Evolutionary conservation across 1,140 invertebrate genomes (phyloP).

Genomic region (Hormaphis cornu): DNA sequence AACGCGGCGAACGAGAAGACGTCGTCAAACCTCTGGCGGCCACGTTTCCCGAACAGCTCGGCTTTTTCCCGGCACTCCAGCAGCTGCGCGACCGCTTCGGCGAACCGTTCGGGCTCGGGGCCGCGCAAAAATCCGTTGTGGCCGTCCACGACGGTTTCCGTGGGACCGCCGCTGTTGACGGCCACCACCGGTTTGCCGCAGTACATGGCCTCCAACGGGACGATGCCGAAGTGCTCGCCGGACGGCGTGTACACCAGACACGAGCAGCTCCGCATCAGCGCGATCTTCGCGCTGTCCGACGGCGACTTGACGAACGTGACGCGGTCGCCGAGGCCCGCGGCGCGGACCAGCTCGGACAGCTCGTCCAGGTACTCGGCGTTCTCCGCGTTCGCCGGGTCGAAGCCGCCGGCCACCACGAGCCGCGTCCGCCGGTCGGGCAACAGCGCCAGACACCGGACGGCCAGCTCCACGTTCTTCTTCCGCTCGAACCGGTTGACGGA

Average conservation of each 20-base stretch:
- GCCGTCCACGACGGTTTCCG: slow-evolving; percentile 81
- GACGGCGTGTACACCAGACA: slow-evolving; percentile 89
- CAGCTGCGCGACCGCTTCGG: slow-evolving; percentile 59
- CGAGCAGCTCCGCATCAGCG: slow-evolving; percentile 62
- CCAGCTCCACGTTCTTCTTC: slow-evolving; percentile 87
- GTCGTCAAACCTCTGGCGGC: slow-evolving; percentile 58
- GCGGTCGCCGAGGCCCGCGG: slow-evolving; percentile 60
- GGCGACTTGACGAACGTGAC: slow-evolving; percentile 81
- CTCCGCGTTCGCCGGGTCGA: slow-evolving; percentile 79
- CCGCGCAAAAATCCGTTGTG: slow-evolving; percentile 83
- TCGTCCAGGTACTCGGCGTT: slow-evolving; percentile 83
- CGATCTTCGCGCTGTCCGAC: slow-evolving; percentile 71
- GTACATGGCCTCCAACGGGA: slow-evolving; percentile 98
- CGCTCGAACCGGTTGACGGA: slow-evolving; percentile 96
- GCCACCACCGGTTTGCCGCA: slow-evolving; percentile 87
- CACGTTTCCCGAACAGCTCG: slow-evolving; percentile 58
- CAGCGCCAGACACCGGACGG: slow-evolving; percentile 66
- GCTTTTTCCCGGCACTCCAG: slow-evolving; percentile 43
- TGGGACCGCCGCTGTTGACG: slow-evolving; percentile 87
- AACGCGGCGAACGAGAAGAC: slow-evolving; percentile 75
- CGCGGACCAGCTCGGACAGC: slow-evolving; percentile 54
- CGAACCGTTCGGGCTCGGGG: slow-evolving; percentile 58
- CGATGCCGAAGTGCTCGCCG: slow-evolving; percentile 99
- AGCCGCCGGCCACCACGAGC: slow-evolving; percentile 93
- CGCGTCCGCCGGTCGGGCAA: slow-evolving; percentile 56